Percentiles rank a stretch among this genome's conserved stretches.
These are phyloP conservation scores for Brienomyrus brachyistius DNA, from an alignment of 2,113 vertebrate species.

Conservation along the genomic window DNA sequence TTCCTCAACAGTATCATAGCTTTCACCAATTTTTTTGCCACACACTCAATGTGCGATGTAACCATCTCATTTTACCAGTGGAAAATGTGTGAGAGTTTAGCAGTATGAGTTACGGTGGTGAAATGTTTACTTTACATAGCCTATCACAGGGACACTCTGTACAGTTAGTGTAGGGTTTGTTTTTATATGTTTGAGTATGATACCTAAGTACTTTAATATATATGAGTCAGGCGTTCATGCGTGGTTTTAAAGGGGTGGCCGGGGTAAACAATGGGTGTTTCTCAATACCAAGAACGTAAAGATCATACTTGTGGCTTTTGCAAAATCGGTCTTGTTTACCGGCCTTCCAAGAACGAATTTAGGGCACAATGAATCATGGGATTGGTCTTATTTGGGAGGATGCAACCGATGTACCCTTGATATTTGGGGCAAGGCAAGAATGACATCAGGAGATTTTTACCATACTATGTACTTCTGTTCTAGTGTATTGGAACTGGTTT, in stretches of 20 bases:
- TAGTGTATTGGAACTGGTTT: not conserved
- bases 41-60: not conserved
- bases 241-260: not conserved
- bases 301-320: not conserved
- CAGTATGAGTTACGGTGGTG: not conserved
- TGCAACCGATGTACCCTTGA: not conserved
- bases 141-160: not conserved
- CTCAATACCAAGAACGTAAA: not conserved
- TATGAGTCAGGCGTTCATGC: not conserved
- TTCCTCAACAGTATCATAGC: not conserved
- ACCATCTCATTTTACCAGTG: not conserved
- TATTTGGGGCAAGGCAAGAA: not conserved
- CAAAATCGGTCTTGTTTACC: not conserved
- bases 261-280: not conserved
- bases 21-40: not conserved
- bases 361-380: not conserved
- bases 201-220: no score
- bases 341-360: not conserved
- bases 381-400: not conserved
- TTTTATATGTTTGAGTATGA: not conserved
- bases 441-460: not conserved
- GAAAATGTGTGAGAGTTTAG: not conserved
- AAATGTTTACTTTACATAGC: not conserved
- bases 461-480: not conserved
- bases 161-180: not conserved